Evolutionary conservation across 2,113 vertebrate genomes (phyloP).

Genomic region (Orthonyx spaldingii): DNA sequence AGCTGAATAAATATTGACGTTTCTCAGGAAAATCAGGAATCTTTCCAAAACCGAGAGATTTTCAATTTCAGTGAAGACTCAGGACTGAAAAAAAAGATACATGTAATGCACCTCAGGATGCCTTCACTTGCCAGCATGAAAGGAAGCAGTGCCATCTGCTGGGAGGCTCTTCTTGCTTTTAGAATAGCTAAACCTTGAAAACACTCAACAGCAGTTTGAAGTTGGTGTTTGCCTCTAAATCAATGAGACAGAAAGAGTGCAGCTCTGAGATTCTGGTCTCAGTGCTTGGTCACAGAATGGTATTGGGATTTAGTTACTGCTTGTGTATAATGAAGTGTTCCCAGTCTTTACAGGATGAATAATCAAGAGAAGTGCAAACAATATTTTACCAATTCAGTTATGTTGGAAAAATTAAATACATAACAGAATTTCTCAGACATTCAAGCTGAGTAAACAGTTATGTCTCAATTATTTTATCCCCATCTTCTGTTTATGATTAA

Average conservation of each 20-base stretch:
- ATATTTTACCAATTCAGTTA: background rate
- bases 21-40: background rate
- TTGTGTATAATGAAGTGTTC: accelerated
- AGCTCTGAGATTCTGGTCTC: background rate
- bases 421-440: background rate
- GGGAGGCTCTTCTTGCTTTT: background rate
- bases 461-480: background rate
- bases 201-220: background rate
- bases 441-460: background rate
- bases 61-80: background rate
- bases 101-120: background rate
- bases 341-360: background rate
- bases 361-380: background rate
- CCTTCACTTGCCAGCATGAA: background rate
- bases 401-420: background rate
- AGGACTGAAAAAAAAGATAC: background rate
- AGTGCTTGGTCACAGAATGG: background rate
- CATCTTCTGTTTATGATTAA: background rate
- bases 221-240: background rate
- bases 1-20: background rate
- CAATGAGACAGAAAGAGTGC: background rate
- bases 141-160: conserved; percentile 33
- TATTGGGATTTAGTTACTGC: background rate
- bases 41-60: background rate
- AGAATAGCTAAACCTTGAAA: background rate